These are phyloP conservation scores for Oncorhynchus nerka DNA, from an alignment of 2,113 vertebrate species.

Conservation along the genomic window DNA sequence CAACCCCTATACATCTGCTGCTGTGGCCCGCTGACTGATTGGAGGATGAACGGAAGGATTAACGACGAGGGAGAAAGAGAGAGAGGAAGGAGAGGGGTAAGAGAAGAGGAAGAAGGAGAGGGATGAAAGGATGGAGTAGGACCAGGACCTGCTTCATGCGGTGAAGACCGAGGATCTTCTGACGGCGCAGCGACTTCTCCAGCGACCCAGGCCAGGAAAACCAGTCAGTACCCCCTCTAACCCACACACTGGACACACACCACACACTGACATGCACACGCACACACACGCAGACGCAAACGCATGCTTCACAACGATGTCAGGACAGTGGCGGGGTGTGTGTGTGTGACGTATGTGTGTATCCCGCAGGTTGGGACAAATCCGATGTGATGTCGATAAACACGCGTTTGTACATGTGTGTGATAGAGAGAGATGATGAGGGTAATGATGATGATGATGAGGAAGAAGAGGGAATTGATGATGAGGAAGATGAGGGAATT, in stretches of 20 bases:
- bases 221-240: constrained; percentile 81
- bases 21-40: constrained; percentile 59
- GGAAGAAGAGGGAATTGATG: too few relatives aligned
- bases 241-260: constrained; percentile 3
- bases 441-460: too few relatives aligned
- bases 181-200: constrained; percentile 91
- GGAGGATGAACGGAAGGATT: constrained; percentile 69
- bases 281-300: constrained; percentile 28
- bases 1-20: constrained; percentile 40
- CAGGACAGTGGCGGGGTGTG: neutral
- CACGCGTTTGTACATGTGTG: constrained; percentile 36
- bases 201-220: constrained; percentile 93
- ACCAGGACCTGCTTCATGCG: constrained; percentile 96
- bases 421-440: neutral
- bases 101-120: constrained; percentile 52
- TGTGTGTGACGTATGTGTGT: constrained; percentile 16
- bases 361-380: neutral
- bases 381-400: constrained; percentile 51
- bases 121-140: constrained; percentile 86
- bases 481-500: too few relatives aligned
- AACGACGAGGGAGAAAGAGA: constrained; percentile 43
- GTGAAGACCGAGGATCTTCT: constrained; percentile 94
- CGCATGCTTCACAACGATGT: neutral
- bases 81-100: constrained; percentile 31
- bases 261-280: constrained; percentile 6